phyloP scores from a whole-genome alignment of 30 jellyfish, hydroid and myxozoan genomes.

The Phacellophora camtschatica region DNA sequence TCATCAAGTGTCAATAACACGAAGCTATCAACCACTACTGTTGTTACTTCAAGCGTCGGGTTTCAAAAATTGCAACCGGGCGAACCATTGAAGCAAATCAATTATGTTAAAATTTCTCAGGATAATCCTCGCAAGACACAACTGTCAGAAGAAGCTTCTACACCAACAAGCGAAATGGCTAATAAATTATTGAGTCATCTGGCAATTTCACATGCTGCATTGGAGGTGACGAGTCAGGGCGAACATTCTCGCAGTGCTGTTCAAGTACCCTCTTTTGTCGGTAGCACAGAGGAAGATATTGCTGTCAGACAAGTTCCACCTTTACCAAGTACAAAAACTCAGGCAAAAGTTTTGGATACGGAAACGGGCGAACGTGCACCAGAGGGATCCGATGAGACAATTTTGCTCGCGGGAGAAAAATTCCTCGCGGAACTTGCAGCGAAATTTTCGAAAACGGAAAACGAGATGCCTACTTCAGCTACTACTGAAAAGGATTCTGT shows the following conservation, averaged over 20 bases:
- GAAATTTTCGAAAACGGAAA: conserved; percentile 37
- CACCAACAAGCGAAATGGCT: background rate
- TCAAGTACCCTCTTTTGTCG: background rate
- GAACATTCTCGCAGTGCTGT: background rate
- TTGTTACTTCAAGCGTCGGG: background rate
- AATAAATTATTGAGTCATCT: background rate
- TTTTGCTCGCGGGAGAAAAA: conserved; percentile 93
- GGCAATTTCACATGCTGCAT: background rate
- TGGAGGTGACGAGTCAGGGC: background rate
- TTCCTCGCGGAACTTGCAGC: conserved; percentile 94
- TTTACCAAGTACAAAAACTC: background rate
- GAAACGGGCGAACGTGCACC: conserved; percentile 3
- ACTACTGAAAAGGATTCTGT: background rate
- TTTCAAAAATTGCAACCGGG: too few relatives aligned
- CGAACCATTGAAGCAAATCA: too few relatives aligned
- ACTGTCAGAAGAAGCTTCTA: background rate
- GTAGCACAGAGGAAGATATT: background rate
- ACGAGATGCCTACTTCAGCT: background rate
- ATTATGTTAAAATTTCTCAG: too few relatives aligned
- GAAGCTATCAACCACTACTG: background rate
- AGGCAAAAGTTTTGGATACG: background rate
- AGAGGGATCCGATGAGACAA: conserved; percentile 77
- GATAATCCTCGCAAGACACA: background rate
- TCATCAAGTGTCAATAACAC: background rate
- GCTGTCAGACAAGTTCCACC: background rate